Base-by-base conservation (phyloP, 92 coral and sea anemone genomes). In the Metridium senile region DNA sequence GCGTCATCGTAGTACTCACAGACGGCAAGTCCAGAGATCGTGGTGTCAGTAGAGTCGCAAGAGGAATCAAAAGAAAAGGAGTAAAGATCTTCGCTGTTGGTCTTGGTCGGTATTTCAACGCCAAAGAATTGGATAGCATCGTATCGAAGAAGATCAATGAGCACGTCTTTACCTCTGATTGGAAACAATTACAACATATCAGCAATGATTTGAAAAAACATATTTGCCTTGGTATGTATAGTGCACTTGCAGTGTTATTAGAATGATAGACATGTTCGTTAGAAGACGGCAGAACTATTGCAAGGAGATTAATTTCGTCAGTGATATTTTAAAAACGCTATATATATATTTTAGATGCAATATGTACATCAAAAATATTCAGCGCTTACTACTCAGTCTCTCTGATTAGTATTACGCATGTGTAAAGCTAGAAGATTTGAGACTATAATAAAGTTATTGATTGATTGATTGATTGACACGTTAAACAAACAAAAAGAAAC, bases 91-190 rank as follows among this genome's bases (percentile, higher is more conserved):
- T 68, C 49, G 74, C 82, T 28, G 90, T 91, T 56, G 97, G 97
- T 33, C 84, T 79, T 66, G 97, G 97, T 34, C 87, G 93, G 1
- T 88, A 91, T 70, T 91, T 91, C 59, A 78, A 88, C 33, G 90
- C 83, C 17, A 78, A 62, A 47, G 86, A 91, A 21, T 61, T 91
- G 35, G 97, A 91, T 56, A 51, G 71, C 18, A 88, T 91, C 80
- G 97, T 84, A 0, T 83, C 93, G 1, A 52, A 64, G 39, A 93
- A 89, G 1, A 52, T 76, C 29, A 88, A 88, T 58, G 66, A 82
- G 9, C 93, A 91, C 65, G 97, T 91, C 21, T 91, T 91, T 34
- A 91, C 97, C 4, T 88, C 97, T 1, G 97, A 88, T 71, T 91
- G 87, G 80, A 91, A 88, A 69, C 97, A 91, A 80, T 26, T 91